Conservation (phyloP, 2,797 vertebrate species). For the Aeoliscus strigatus region DNA sequence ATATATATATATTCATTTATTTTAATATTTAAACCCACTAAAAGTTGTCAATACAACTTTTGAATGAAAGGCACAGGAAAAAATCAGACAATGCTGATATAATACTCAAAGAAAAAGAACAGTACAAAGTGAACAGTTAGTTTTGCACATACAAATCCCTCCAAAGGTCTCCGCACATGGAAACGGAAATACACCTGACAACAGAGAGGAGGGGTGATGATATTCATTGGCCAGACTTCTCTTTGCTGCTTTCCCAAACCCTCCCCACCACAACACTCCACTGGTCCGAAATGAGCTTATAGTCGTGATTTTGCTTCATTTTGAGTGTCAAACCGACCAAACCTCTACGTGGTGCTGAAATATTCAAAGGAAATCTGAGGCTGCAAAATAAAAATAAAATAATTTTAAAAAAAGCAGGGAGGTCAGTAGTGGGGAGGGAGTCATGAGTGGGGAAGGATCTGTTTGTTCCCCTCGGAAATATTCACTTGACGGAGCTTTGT, state of each 20-base stretch:
- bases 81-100: conserved; percentile 96
- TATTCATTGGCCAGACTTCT: conserved; percentile 71
- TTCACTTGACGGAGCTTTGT: no score
- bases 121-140: conserved; percentile 93
- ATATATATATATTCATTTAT: conserved; percentile 82
- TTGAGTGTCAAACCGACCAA: conserved; percentile 61
- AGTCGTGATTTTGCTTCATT: conserved; percentile 51
- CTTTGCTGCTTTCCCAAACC: conserved; percentile 89
- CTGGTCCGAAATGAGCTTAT: conserved; percentile 35
- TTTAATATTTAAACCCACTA: conserved; percentile 96
- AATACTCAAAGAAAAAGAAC: conserved; percentile 87
- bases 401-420: conserved; percentile 38
- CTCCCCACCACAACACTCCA: conserved; percentile 43
- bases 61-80: conserved; percentile 96
- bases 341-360: conserved; percentile 52
- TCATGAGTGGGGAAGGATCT: no score
- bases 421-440: conserved; percentile 30
- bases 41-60: conserved; percentile 98
- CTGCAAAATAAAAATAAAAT: no score
- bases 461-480: no score
- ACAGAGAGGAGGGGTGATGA: conserved; percentile 41
- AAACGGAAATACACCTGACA: conserved; percentile 68
- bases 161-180: conserved; percentile 51
- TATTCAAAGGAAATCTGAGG: conserved; percentile 44
- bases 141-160: conserved; percentile 89